These are phyloP conservation scores for Heliconius ismenius DNA, from an alignment of 2,888 invertebrate species.

Conservation along the genomic window DNA sequence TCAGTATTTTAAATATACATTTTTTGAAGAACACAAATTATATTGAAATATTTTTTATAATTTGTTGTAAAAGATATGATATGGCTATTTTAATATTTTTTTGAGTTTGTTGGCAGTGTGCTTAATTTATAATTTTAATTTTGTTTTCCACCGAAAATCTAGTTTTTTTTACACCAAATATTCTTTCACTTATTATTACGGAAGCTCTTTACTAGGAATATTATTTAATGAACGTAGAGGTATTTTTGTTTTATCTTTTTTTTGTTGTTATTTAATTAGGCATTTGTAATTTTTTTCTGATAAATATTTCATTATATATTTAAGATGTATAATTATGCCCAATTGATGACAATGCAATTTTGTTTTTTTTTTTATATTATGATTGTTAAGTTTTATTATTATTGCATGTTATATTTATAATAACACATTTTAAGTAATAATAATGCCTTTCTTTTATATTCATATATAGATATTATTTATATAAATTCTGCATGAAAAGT, in stretches of 20 bases:
- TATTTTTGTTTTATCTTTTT: not conserved
- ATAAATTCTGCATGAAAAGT: slow-evolving; percentile 7
- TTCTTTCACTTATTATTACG: not conserved
- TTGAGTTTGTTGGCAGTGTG: too few species aligned
- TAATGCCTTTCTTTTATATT: too few species aligned
- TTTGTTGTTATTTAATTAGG: not conserved
- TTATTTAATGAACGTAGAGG: not conserved
- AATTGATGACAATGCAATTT: not conserved
- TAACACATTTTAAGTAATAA: too few species aligned
- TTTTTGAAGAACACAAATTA: not conserved
- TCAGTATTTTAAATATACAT: too few species aligned
- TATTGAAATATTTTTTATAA: not conserved
- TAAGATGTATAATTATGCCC: slow-evolving; percentile 2
- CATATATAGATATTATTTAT: not conserved
- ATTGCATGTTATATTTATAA: slow-evolving; percentile 7
- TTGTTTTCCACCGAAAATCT: not conserved
- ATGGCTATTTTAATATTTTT: not conserved
- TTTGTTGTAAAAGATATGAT: not conserved
- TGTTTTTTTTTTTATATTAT: not conserved
- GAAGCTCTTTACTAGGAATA: not conserved
- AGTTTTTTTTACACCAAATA: not conserved
- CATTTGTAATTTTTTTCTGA: not conserved
- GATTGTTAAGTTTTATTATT: not conserved
- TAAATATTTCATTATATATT: not conserved
- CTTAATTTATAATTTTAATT: too few species aligned